Evolutionary conservation across 2,113 vertebrate species (phyloP), one percentile per base, ranked within the genome.

Genomic region (Leucopternis melanops): DNA sequence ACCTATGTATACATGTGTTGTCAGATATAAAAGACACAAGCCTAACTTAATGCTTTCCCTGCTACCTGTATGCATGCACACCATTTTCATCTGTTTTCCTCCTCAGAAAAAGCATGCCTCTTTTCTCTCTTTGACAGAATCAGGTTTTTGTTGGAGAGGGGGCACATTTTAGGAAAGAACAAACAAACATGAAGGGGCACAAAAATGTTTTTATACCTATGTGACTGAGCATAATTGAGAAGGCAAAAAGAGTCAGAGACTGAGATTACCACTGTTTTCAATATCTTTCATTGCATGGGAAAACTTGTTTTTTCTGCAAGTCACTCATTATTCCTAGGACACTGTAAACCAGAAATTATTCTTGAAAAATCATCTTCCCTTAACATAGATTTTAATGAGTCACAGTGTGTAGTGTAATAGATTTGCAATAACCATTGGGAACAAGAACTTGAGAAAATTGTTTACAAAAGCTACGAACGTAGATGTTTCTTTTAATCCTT

Each of bases 241-340:
- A 94, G 88, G 86, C 52, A 96, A 87, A 66, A 95, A 97, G 93
- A 97, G 62, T 40, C 66, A 96, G 70, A 95, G 81, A 91, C 89
- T 5, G 13, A 67, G 61, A 54, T 52, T 81, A 67, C 32, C 26
- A n/a, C 47, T 67, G 52, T 70, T 95, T 96, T 89, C 49, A 94
- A 86, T 32, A 79, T 55, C n/a, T 55, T 79, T 94, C 81, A 87
- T 25, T 73, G 79, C 26, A 70, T n/a, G 34, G 61, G 62, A 73
- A 54, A 88, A 42, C 16, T 42, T 78, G 78, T 66, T 40, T 86
- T 90, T 27, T 20, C 52, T 91, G 72, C 62, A 92, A 86, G 50
- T 62, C 54, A 94, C 54, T 86, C 81, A 34, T 67, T 88, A 65
- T 38, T 95, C 79, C 54, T 78, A 75, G 52, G 66, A 90, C 66